Conservation (phyloP, 2,113 vertebrate species). For the Hiodon tergisus region DNA sequence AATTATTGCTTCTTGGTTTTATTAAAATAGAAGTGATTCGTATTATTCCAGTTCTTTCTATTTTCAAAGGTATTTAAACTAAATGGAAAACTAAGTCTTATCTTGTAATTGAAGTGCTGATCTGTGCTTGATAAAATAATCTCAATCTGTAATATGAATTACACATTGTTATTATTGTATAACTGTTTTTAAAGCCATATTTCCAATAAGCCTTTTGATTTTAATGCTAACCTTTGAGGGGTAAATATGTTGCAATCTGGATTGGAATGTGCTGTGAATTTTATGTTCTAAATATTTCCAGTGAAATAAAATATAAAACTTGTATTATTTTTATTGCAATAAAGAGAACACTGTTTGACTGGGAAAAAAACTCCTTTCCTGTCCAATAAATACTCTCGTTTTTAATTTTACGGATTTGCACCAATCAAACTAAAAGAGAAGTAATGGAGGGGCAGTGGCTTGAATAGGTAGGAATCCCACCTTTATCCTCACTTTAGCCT, state of each 20-base stretch:
- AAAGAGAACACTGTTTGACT: constrained; percentile 1
- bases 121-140: not conserved
- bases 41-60: not conserved
- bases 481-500: not conserved
- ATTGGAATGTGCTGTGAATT: not conserved
- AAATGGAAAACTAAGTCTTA: too few species aligned
- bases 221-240: not conserved
- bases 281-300: not conserved
- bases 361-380: too few species aligned
- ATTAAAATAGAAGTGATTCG: too few species aligned
- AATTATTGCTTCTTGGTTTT: not conserved
- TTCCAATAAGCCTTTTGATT: constrained; percentile 39
- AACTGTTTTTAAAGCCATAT: constrained; percentile 30
- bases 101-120: too few species aligned
- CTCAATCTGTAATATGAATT: not conserved
- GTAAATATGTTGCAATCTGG: not conserved
- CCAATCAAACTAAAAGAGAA: too few species aligned
- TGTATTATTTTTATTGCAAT: constrained; percentile 6
- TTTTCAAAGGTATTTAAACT: not conserved
- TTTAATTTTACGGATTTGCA: not conserved
- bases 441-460: too few species aligned
- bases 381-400: not conserved
- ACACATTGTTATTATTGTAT: not conserved
- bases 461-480: not conserved
- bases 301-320: not conserved